Evolutionary conservation across 1,140 invertebrate species (phyloP).

Genomic region (Tribolium castaneum): DNA sequence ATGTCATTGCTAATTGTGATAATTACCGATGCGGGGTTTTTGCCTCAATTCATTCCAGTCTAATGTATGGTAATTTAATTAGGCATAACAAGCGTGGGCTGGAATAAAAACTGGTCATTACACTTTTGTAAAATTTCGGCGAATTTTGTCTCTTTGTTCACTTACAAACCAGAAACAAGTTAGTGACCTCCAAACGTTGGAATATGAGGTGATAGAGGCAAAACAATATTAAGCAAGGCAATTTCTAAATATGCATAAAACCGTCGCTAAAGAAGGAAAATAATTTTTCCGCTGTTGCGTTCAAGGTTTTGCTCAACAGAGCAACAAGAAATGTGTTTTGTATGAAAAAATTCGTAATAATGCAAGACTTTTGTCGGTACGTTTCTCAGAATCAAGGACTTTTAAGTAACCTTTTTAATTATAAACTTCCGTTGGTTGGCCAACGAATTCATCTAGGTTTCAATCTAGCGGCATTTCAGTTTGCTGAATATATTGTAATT

Average conservation of each 20-base stretch:
- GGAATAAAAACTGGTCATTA: neutral
- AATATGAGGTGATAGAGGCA: neutral
- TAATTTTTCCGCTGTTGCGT: neutral
- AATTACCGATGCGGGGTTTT: slow-evolving; percentile 14
- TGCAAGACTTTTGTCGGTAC: neutral
- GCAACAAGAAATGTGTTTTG: slow-evolving; percentile 12
- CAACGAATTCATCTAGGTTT: neutral
- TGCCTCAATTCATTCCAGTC: neutral
- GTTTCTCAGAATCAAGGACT: neutral
- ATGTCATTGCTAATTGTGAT: slow-evolving; percentile 4
- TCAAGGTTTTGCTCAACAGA: slow-evolving; percentile 19
- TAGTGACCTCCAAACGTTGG: neutral
- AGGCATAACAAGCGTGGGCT: neutral
- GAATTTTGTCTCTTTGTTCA: slow-evolving; percentile 1
- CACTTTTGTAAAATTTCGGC: neutral
- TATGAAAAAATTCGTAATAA: neutral
- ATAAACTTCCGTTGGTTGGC: neutral
- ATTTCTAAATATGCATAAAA: neutral
- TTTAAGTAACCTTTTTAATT: neutral
- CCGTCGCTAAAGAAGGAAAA: neutral
- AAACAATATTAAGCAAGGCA: neutral
- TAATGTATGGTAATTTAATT: slow-evolving; percentile 24
- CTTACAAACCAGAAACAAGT: neutral
- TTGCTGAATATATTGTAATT: slow-evolving; percentile 9
- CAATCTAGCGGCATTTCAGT: neutral